These are phyloP conservation scores for Drosophila anceps DNA, from an alignment of 2,888 invertebrate genomes.

Conservation along the genomic window DNA sequence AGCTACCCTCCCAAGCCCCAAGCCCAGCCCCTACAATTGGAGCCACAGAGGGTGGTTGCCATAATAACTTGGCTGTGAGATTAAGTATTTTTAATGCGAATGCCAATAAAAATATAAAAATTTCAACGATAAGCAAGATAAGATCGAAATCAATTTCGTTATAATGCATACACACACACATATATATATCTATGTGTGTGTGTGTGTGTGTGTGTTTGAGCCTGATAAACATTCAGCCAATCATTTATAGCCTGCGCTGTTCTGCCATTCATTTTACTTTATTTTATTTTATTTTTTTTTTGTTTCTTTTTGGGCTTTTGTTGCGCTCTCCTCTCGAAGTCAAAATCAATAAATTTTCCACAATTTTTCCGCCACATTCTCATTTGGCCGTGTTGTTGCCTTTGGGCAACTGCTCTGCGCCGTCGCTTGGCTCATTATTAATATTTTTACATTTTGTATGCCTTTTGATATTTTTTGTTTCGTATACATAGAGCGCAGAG, in stretches of 20 bases:
- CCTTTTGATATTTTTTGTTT: slow-evolving; percentile 62
- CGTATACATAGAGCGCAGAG: slow-evolving; percentile 26
- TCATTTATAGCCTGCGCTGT: slow-evolving; percentile 56
- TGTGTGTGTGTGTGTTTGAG: slow-evolving; percentile 24
- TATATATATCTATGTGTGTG: slow-evolving; percentile 4
- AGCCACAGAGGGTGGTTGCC: slow-evolving; percentile 36
- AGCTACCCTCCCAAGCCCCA: slow-evolving; percentile 23
- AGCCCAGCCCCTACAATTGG: background rate
- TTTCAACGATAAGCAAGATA: slow-evolving; percentile 76
- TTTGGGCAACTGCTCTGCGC: slow-evolving; percentile 48
- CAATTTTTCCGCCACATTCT: slow-evolving; percentile 59
- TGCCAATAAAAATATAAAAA: slow-evolving; percentile 77
- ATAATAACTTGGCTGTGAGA: slow-evolving; percentile 72
- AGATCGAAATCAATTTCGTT: slow-evolving; percentile 75
- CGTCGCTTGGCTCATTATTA: slow-evolving; percentile 75
- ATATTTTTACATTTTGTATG: slow-evolving; percentile 81
- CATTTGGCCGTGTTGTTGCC: slow-evolving; percentile 47
- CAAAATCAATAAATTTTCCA: slow-evolving; percentile 83
- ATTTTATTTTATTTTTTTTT: slow-evolving; percentile 40
- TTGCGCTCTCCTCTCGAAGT: slow-evolving; percentile 60
- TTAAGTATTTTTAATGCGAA: slow-evolving; percentile 82
- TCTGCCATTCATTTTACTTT: slow-evolving; percentile 36
- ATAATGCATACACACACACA: slow-evolving; percentile 48
- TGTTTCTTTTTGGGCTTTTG: slow-evolving; percentile 11
- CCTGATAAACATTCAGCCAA: slow-evolving; percentile 53